These are phyloP conservation scores for Pectinophora gossypiella DNA, from an alignment of 1,140 invertebrate genomes.

Conservation along the genomic window DNA sequence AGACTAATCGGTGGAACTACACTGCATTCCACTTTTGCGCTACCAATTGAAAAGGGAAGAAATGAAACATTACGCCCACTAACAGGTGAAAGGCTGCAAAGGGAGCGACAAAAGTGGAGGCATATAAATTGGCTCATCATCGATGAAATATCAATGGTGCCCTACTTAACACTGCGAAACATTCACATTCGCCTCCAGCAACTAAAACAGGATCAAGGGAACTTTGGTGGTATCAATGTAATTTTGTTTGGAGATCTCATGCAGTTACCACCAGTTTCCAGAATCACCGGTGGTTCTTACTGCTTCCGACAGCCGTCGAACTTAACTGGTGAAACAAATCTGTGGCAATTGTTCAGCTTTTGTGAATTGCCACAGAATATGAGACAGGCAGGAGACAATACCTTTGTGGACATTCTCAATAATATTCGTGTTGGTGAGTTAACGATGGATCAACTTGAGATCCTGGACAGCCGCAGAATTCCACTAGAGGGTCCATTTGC, in stretches of 20 bases:
- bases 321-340: constrained; percentile 35
- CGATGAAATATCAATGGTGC: constrained; percentile 61
- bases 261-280: constrained; percentile 43
- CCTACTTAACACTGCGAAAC: constrained; percentile 51
- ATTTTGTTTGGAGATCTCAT: constrained; percentile 49
- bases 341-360: constrained; percentile 42
- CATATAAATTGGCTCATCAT: constrained; percentile 53
- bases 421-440: constrained; percentile 20
- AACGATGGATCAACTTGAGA: constrained; percentile 5
- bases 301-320: constrained; percentile 38
- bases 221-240: constrained; percentile 34
- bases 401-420: constrained; percentile 28
- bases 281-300: constrained; percentile 26
- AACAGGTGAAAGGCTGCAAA: constrained; percentile 43
- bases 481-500: constrained; percentile 8
- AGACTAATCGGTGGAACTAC: constrained; percentile 32
- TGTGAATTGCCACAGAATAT: constrained; percentile 50
- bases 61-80: constrained; percentile 34
- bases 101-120: constrained; percentile 44
- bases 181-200: constrained; percentile 48
- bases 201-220: constrained; percentile 10
- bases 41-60: constrained; percentile 45
- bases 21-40: constrained; percentile 36
- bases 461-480: constrained; percentile 5
- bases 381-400: constrained; percentile 25